phyloP scores from a whole-genome alignment of 2,888 invertebrate genomes.

The Drosophila mimetica region DNA sequence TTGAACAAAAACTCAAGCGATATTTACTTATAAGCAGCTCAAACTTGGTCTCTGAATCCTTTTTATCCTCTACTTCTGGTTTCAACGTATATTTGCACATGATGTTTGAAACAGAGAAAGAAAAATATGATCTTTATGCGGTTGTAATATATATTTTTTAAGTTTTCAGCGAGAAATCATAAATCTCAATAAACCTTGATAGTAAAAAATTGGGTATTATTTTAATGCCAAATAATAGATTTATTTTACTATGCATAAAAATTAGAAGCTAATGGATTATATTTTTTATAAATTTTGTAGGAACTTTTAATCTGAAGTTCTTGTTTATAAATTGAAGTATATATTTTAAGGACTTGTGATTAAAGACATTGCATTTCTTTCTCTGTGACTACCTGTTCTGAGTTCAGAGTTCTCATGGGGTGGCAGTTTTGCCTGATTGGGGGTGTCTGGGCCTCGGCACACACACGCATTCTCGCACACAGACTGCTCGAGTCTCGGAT shows the following conservation, averaged over 20 bases:
- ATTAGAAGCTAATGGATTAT: too few species aligned
- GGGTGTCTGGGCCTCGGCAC: conserved; percentile 51
- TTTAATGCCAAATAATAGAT: neutral
- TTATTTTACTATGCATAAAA: too few species aligned
- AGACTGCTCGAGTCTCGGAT: conserved; percentile 60
- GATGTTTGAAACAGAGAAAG: conserved; percentile 51
- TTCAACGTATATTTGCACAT: conserved; percentile 61
- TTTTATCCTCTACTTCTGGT: conserved; percentile 28
- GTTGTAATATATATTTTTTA: neutral
- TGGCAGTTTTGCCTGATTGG: conserved; percentile 31
- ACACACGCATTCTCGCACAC: conserved; percentile 4
- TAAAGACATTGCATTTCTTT: neutral
- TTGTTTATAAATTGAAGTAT: too few species aligned
- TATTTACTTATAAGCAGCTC: conserved; percentile 41
- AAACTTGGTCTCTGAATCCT: conserved; percentile 35
- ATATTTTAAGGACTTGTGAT: too few species aligned
- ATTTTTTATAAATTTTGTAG: neutral
- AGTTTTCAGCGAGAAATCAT: too few species aligned
- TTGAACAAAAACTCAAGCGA: conserved; percentile 19
- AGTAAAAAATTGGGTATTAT: neutral
- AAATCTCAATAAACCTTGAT: too few species aligned
- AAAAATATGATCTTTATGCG: neutral
- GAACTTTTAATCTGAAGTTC: too few species aligned
- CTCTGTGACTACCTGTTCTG: conserved; percentile 46
- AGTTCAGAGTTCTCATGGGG: conserved; percentile 16